Evolutionary conservation across 2,113 vertebrate species (phyloP), one percentile per base, ranked within the genome.

Genomic region (Melozone crissalis): DNA sequence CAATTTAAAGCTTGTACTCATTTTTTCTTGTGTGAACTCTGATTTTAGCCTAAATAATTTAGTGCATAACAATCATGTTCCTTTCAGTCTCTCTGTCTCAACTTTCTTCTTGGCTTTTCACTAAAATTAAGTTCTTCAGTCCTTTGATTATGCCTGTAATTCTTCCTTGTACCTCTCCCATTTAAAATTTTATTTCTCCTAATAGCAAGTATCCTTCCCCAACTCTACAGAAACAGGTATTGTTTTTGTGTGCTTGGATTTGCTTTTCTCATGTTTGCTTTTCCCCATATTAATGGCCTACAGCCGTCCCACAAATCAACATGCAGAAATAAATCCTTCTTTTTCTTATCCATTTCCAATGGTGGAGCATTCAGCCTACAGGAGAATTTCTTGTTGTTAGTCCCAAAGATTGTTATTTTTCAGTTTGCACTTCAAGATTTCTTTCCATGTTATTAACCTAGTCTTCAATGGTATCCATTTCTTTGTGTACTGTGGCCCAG

Each of bases 21-120:
- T 89, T 89, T 37, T 43, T 89, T 93, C 66, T 31, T 51, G 20
- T 12, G 4, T 54, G 35, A 92, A 73, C 17, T 58, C 67, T 49
- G 62, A 87, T 75, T 84, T 93, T 65, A 85, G 35, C 20, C 23
- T 54, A 72, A 90, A 89, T 93, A 89, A 75, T 85, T 76, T 66
- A 87, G 41, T 43, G 9, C 39, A 21, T 88, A 79, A 33, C n/a
- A 82, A 49, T 83, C 14, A 13, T 10, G 4, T 13, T 73, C 22
- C 28, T 69, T 83, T 87, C 58, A 66, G 41, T 57, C 52, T 84
- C 79, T 21, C 33, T 65, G 14, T 37, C 26, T 68, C n/a, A 61
- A 75, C 24, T 49, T 74, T 84, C 23, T 76, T 83, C 13, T 67
- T 46, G 5, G 72, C 33, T 78, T 89, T 66, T 68, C 37, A 46